Evolutionary conservation across 2,797 vertebrate species (phyloP).

Genomic region (Schizothorax lantsangensis): DNA sequence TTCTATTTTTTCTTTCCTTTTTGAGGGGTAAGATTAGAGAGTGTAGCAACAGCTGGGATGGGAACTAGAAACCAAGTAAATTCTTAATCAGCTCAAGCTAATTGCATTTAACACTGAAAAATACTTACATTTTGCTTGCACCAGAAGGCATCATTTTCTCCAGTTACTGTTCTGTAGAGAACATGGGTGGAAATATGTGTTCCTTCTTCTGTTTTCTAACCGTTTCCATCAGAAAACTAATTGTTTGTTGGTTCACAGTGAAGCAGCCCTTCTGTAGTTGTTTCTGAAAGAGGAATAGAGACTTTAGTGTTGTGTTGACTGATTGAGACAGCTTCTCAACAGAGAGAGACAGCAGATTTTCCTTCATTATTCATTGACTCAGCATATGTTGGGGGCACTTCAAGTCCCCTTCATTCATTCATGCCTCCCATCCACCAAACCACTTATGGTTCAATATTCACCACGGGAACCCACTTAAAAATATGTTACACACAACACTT

Average conservation of each 20-base stretch:
- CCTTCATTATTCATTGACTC: conserved; percentile 54
- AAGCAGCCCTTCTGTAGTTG: background rate
- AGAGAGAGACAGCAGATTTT: conserved; percentile 37
- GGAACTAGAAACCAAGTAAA: conserved; percentile 32
- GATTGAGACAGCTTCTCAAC: background rate
- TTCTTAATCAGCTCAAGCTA: conserved; percentile 38
- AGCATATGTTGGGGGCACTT: conserved; percentile 49
- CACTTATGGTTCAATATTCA: conserved; percentile 13
- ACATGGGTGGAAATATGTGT: background rate
- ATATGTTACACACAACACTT: conserved; percentile 17
- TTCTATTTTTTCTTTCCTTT: conserved; percentile 20
- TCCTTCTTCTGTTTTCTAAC: conserved; percentile 15
- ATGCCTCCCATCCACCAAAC: conserved; percentile 12
- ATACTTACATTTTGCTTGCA: conserved; percentile 21
- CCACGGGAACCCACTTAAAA: conserved; percentile 30
- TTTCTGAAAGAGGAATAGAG: conserved; percentile 24
- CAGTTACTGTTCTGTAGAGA: background rate
- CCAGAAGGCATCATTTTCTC: conserved; percentile 19
- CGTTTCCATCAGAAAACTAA: conserved; percentile 5
- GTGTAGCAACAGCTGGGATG: conserved; percentile 15
- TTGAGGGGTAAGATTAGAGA: conserved; percentile 15
- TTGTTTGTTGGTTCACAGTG: conserved; percentile 11
- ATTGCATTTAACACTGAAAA: conserved; percentile 25
- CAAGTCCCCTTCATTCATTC: conserved; percentile 13
- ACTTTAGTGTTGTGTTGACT: background rate